Conservation (phyloP, 2,888 invertebrate species). For the Synanthedon tipuliformis region DNA sequence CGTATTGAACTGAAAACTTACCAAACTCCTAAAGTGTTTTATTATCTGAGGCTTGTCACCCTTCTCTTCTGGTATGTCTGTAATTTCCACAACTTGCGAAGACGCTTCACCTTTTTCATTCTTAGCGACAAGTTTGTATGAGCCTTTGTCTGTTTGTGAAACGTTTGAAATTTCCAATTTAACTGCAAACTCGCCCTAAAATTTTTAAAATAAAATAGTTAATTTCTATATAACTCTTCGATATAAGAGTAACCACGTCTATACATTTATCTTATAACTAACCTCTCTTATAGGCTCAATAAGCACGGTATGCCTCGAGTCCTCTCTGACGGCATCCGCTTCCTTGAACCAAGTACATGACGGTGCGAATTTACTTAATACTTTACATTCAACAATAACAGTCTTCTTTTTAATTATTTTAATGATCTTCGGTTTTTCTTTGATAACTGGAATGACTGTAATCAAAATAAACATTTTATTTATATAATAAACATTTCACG, state of each 20-base stretch:
- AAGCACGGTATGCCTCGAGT: constrained; percentile 79
- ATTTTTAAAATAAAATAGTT: constrained; percentile 4
- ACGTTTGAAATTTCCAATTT: constrained; percentile 91
- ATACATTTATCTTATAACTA: constrained; percentile 18
- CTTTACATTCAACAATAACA: constrained; percentile 92
- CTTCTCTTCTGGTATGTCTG: constrained; percentile 83
- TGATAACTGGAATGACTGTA: constrained; percentile 90
- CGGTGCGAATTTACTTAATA: constrained; percentile 93
- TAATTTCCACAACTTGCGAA: constrained; percentile 88
- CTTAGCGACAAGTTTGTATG: constrained; percentile 90
- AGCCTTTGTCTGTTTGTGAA: constrained; percentile 83
- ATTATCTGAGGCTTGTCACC: constrained; percentile 84
- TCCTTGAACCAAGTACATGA: constrained; percentile 96
- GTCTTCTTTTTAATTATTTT: constrained; percentile 93
- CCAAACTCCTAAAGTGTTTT: constrained; percentile 80
- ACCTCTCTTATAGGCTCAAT: constrained; percentile 85
- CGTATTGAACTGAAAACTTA: constrained; percentile 43
- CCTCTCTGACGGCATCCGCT: constrained; percentile 80
- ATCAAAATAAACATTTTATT: constrained; percentile 12
- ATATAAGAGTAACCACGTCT: background rate
- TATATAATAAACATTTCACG: background rate
- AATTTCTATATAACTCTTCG: background rate
- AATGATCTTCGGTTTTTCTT: constrained; percentile 91
- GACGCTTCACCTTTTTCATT: constrained; percentile 94
- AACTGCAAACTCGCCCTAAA: constrained; percentile 87